Evolutionary conservation across 2,888 invertebrate genomes (phyloP).

Genomic region (Gari tellinella): DNA sequence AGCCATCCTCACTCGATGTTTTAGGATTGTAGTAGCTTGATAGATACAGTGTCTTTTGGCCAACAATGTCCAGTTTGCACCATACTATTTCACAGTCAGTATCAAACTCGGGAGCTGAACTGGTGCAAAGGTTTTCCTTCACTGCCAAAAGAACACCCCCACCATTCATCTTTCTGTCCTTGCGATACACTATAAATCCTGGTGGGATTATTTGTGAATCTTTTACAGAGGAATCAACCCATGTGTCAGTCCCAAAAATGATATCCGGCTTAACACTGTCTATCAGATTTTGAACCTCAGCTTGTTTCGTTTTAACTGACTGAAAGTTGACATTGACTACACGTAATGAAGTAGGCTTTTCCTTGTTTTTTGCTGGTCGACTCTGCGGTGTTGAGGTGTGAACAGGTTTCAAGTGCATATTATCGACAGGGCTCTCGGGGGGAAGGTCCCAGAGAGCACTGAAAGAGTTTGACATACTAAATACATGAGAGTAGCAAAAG

Average conservation of each 20-base stretch:
- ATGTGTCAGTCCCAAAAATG: conserved; percentile 18
- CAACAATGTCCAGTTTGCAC: conserved; percentile 30
- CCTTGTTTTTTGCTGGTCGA: not conserved
- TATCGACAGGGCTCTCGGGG: conserved; percentile 7
- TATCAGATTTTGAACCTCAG: conserved; percentile 5
- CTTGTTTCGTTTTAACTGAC: conserved; percentile 17
- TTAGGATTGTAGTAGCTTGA: conserved; percentile 15
- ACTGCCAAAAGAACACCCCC: conserved; percentile 48
- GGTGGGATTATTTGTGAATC: conserved; percentile 34
- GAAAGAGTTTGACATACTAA: conserved; percentile 19
- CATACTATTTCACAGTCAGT: conserved; percentile 45
- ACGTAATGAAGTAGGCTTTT: not conserved
- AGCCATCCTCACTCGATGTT: conserved; percentile 16
- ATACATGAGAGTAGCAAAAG: conserved; percentile 5
- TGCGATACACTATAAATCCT: conserved; percentile 24
- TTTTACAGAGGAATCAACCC: conserved; percentile 24
- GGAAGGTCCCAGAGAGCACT: conserved; percentile 4
- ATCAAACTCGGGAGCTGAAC: conserved; percentile 33
- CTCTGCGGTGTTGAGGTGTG: conserved; percentile 19
- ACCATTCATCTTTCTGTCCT: conserved; percentile 34
- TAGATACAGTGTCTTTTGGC: conserved; percentile 17
- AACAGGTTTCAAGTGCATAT: conserved; percentile 3
- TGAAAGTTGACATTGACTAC: conserved; percentile 15
- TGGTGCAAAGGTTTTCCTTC: conserved; percentile 3
- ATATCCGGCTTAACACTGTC: conserved; percentile 32